Percentiles rank a stretch among this genome's conserved stretches.
phyloP scores from a whole-genome alignment of 2,797 vertebrate genomes.

The Pangasius larnaudii region DNA sequence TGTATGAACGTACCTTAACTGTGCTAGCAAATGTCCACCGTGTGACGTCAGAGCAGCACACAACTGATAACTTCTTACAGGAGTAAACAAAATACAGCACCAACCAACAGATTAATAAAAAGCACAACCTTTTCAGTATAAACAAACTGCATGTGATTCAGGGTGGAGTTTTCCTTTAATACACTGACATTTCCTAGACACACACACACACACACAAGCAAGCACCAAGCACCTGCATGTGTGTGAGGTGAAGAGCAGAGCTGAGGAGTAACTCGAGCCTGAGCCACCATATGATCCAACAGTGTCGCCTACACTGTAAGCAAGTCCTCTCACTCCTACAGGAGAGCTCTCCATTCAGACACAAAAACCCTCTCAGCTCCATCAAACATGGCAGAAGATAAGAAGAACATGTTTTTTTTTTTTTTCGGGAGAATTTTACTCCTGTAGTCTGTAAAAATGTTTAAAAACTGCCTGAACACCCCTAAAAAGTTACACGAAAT shows the following conservation, averaged over 20 bases:
- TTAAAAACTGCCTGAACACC: background rate
- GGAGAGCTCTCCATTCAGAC: background rate
- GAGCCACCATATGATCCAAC: constrained; percentile 42
- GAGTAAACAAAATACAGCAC: background rate
- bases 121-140: background rate
- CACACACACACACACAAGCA: background rate
- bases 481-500: background rate
- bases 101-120: background rate
- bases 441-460: background rate
- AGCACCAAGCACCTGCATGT: constrained; percentile 33
- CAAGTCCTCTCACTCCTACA: constrained; percentile 19
- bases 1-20: too few relatives aligned
- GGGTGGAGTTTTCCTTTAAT: background rate
- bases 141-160: background rate
- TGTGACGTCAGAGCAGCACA: background rate
- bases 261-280: constrained; percentile 48
- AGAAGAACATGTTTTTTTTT: background rate
- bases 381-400: background rate
- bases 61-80: background rate
- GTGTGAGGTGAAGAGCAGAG: background rate
- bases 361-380: too few relatives aligned
- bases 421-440: background rate
- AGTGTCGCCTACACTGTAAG: constrained; percentile 7
- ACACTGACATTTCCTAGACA: background rate
- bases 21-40: too few relatives aligned